Base-by-base conservation (phyloP, 1,140 invertebrate genomes). In the Eumeta japonica region DNA sequence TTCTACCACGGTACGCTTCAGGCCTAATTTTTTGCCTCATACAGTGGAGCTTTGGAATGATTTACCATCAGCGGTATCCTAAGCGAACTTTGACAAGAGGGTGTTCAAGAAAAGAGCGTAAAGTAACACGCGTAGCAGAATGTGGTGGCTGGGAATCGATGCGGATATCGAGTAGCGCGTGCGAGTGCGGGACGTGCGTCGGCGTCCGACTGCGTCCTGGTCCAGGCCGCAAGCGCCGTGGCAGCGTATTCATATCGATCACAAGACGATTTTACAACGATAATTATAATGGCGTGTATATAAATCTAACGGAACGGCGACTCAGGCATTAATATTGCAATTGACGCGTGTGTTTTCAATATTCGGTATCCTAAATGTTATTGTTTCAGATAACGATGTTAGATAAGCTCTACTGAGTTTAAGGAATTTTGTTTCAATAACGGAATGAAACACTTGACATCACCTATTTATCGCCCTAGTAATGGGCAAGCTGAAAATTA, bases 71-170 rank as follows among this genome's bases (percentile, higher is more conserved):
- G n/a, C n/a, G n/a, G n/a, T n/a, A n/a, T n/a, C n/a, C n/a, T n/a
- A n/a, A n/a, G n/a, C n/a, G n/a, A n/a, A n/a, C n/a, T n/a, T n/a
- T n/a, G n/a, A n/a, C n/a, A n/a, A n/a, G n/a, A n/a, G n/a, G n/a
- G n/a, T n/a, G n/a, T n/a, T n/a, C n/a, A n/a, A n/a, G n/a, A n/a
- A n/a, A 16, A 42, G 39, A 41, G 51, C 50, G 40, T 51, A 54
- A 46, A 31, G 36, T 12, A 35, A 43, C 16, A 46, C 49, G 3
- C 37, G 52, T 17, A 37, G 40, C 13, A 40, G 41, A 16, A 37
- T 44, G n/a, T n/a, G n/a, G n/a, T n/a, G n/a, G n/a, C n/a, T n/a
- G n/a, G n/a, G n/a, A n/a, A n/a, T n/a, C n/a, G 52, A 41, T 34
- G 7, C 3, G 13, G 37, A 39, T 13, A 39, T 39, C 10, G 37